A percentile compares a stretch with the other conserved stretches of the same genome.
Evolutionary conservation across 2,113 vertebrate species (phyloP).

Genomic region (Colaptes auratus): DNA sequence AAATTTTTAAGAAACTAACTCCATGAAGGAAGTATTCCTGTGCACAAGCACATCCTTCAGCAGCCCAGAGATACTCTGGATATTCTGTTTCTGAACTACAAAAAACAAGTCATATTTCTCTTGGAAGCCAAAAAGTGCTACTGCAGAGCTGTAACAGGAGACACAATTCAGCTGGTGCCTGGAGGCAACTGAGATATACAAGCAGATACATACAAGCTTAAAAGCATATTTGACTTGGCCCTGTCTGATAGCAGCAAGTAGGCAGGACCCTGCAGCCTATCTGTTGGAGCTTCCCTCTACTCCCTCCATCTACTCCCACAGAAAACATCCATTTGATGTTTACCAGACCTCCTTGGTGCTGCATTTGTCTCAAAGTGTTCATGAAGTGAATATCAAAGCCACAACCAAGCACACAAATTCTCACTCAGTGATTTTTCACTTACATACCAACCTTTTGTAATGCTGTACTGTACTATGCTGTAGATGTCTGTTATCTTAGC

Average conservation of each 20-base stretch:
- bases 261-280: not conserved
- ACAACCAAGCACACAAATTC: not conserved
- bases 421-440: not conserved
- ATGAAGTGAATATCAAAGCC: not conserved
- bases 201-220: not conserved
- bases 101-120: not conserved
- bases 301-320: not conserved
- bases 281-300: not conserved
- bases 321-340: not conserved
- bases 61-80: not conserved
- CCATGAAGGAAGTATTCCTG: not conserved
- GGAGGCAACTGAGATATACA: not conserved
- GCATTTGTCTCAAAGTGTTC: not conserved
- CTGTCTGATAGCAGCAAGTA: not conserved
- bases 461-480: not conserved
- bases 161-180: not conserved
- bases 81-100: not conserved
- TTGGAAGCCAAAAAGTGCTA: not conserved
- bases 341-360: not conserved
- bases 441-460: not conserved
- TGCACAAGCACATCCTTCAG: accelerated
- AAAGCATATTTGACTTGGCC: not conserved
- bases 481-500: not conserved
- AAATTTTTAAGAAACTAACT: not conserved
- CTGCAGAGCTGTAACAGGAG: not conserved